Evolutionary conservation across 1,140 invertebrate genomes (phyloP), one percentile per base, ranked within the genome.

Genomic region (Paramacrobiotus metropolitanus): DNA sequence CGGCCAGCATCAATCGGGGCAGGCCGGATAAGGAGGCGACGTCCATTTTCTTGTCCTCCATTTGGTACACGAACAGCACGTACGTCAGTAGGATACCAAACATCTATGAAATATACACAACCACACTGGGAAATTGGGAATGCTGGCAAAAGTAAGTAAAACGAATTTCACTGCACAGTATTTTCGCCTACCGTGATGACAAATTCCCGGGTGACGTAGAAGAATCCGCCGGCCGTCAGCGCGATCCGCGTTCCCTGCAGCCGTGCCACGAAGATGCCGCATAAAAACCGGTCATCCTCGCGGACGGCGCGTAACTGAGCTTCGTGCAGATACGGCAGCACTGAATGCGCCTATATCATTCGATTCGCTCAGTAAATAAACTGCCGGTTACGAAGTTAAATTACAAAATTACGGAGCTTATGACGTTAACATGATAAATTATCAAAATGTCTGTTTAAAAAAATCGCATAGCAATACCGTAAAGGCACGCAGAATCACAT

Each of bases 121-220:
- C n/a, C 9, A 9, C 9, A n/a, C n/a, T 40, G 9, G 9, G n/a
- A n/a, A 9, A 40, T 40, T n/a, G n/a, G 9, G 9, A 9, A 40
- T 9, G n/a, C 9, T n/a, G 9, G 34, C 34, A n/a, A n/a, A n/a
- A n/a, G 34, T n/a, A 9, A 40, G 34, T 9, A 9, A 40, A 40
- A 40, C n/a, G n/a, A 9, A 9, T 40, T 40, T 40, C 9, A n/a
- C 34, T 9, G n/a, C 9, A 40, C n/a, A n/a, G 34, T 9, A n/a
- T 40, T 9, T 9, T 40, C 9, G 9, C 9, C n/a, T 55, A 55
- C 48, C 48, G 48, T 55, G 48, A 55, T 55, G 24, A 55, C 48
- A 55, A 55, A 55, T 55, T 55, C 48, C 24, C 48, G 15, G 4
- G 48, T 55, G 48, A 55, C 28, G 48, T 55, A 55, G 15, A 55